These are phyloP conservation scores for Alitta virens DNA, from an alignment of 2,888 invertebrate genomes.

Conservation along the genomic window DNA sequence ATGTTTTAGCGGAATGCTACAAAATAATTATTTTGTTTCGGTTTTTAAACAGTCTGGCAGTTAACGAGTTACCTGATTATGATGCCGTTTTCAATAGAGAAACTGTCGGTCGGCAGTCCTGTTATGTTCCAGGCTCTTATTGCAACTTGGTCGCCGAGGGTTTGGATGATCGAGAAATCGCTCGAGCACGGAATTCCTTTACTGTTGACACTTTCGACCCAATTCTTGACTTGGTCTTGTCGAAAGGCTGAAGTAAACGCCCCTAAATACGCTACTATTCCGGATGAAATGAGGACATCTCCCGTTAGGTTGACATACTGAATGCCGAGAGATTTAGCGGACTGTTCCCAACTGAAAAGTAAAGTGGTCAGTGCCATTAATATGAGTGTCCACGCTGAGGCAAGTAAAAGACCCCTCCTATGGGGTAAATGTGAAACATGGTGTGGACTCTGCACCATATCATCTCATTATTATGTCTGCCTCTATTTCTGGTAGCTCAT, in stretches of 20 bases:
- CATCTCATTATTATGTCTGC: too few relatives aligned
- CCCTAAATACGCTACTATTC: slow-evolving; percentile 56
- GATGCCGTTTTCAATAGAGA: slow-evolving; percentile 59
- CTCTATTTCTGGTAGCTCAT: too few relatives aligned
- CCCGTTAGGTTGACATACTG: slow-evolving; percentile 61
- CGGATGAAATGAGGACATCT: slow-evolving; percentile 66
- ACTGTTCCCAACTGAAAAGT: slow-evolving; percentile 48
- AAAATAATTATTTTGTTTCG: too few relatives aligned
- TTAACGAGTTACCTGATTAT: slow-evolving; percentile 56
- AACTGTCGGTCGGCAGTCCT: slow-evolving; percentile 58
- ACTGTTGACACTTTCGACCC: slow-evolving; percentile 71
- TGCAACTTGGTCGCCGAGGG: slow-evolving; percentile 57
- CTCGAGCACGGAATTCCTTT: slow-evolving; percentile 74
- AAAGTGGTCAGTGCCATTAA: too few relatives aligned
- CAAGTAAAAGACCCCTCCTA: too few relatives aligned
- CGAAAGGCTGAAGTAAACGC: slow-evolving; percentile 57
- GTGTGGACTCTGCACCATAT: too few relatives aligned
- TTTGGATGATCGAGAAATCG: slow-evolving; percentile 69
- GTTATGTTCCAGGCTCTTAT: slow-evolving; percentile 59
- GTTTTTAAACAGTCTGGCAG: too few relatives aligned
- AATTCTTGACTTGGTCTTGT: slow-evolving; percentile 62
- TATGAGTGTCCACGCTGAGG: too few relatives aligned
- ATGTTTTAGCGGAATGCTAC: too few relatives aligned
- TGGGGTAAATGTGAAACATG: too few relatives aligned
- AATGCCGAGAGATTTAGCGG: slow-evolving; percentile 47